These are phyloP conservation scores for Platycercus adscitus DNA, from an alignment of 2,113 vertebrate species.

Conservation along the genomic window DNA sequence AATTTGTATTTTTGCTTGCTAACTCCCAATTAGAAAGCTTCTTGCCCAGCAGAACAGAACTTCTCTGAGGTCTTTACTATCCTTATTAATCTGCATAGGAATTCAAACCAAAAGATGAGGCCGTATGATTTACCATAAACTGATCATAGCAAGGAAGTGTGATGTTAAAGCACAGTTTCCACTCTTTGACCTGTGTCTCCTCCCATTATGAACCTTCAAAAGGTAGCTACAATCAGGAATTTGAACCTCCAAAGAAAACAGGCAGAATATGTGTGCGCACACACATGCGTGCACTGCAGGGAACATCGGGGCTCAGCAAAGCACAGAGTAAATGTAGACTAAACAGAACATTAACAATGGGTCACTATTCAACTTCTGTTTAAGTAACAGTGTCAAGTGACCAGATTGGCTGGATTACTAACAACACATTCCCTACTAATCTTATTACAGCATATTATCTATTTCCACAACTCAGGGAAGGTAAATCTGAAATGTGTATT, in stretches of 20 bases:
- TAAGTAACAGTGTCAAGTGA: constrained; percentile 13
- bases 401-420: background rate
- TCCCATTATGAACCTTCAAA: background rate
- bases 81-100: background rate
- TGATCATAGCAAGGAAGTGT: background rate
- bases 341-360: constrained; percentile 19
- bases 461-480: background rate
- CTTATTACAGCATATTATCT: background rate
- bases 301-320: background rate
- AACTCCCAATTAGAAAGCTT: background rate
- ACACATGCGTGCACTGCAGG: rapidly evolving
- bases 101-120: background rate
- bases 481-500: background rate
- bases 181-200: background rate
- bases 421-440: background rate
- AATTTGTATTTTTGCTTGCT: background rate
- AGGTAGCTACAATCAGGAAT: background rate
- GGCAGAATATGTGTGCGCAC: rapidly evolving
- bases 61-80: background rate
- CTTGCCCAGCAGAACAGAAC: background rate
- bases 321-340: background rate
- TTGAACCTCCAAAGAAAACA: background rate
- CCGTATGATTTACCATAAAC: background rate
- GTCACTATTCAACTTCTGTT: constrained; percentile 17
- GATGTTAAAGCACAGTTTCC: background rate